These are phyloP conservation scores for Clarias fuscus DNA, from an alignment of 2,797 vertebrate genomes.

Conservation along the genomic window DNA sequence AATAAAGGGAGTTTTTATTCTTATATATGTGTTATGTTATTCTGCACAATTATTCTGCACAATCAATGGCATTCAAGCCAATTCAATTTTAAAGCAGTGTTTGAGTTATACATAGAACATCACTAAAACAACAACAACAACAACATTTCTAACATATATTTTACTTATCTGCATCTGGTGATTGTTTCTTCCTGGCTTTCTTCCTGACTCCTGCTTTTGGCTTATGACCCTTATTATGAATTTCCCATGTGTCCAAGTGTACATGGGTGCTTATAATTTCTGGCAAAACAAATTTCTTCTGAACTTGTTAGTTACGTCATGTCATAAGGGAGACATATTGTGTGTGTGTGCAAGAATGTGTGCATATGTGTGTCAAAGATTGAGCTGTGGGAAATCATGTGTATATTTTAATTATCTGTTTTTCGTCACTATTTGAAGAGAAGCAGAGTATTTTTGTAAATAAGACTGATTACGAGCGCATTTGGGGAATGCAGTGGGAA, in stretches of 20 bases:
- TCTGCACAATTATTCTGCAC: no score
- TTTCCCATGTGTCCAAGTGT: neutral
- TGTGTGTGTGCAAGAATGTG: neutral
- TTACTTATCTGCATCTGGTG: neutral
- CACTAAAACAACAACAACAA: neutral
- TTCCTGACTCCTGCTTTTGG: neutral
- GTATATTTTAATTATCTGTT: conserved; percentile 28
- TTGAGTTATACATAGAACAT: neutral
- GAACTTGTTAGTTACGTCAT: conserved; percentile 1
- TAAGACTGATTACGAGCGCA: neutral
- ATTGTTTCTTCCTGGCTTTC: neutral
- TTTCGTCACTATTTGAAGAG: neutral
- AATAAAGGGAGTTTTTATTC: no score
- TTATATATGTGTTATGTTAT: no score
- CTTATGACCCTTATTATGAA: neutral
- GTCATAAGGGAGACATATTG: conserved; percentile 17
- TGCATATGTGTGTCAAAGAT: neutral
- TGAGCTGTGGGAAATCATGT: conserved; percentile 12
- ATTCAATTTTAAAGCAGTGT: no score
- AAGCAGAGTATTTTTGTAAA: neutral
- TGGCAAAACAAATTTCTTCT: neutral
- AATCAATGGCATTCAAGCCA: no score
- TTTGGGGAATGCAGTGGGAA: neutral
- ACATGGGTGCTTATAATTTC: neutral
- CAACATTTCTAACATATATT: neutral